phyloP scores from a whole-genome alignment of 2,888 invertebrate species.

The Cheilosia pagana region DNA sequence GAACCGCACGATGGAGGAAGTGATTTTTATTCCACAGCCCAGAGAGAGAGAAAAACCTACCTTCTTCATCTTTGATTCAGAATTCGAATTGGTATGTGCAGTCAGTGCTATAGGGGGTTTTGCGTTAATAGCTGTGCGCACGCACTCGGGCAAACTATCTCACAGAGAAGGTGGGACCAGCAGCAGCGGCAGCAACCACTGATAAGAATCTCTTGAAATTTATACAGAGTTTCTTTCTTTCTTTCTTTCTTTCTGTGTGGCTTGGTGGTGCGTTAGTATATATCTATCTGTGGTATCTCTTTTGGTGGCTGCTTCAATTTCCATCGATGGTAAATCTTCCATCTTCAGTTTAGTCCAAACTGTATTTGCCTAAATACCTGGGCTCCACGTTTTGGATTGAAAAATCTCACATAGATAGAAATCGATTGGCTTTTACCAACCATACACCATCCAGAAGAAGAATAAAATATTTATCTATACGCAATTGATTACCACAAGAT shows the following conservation, averaged over 20 bases:
- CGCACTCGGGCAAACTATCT: conserved; percentile 46
- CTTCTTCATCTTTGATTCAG: conserved; percentile 66
- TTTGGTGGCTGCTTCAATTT: conserved; percentile 53
- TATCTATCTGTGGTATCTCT: conserved; percentile 7
- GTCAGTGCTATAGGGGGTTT: conserved; percentile 45
- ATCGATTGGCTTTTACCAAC: conserved; percentile 49
- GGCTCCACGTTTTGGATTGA: conserved; percentile 63
- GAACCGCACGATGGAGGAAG: conserved; percentile 55
- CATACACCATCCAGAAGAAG: conserved; percentile 33
- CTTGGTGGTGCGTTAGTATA: conserved; percentile 3
- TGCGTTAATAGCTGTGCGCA: conserved; percentile 59
- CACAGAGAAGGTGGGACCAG: conserved; percentile 8
- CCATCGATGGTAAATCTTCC: conserved; percentile 52
- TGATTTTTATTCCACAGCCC: conserved; percentile 60
- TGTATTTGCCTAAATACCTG: conserved; percentile 74
- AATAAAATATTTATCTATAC: conserved; percentile 75
- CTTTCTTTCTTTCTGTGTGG: not conserved
- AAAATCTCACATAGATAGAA: conserved; percentile 73
- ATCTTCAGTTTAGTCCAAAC: conserved; percentile 37
- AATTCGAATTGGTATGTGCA: conserved; percentile 66
- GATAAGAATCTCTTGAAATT: conserved; percentile 71
- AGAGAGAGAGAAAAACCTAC: conserved; percentile 8
- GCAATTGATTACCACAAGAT: conserved; percentile 72
- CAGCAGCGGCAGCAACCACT: conserved; percentile 22
- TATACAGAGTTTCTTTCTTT: conserved; percentile 49